Conservation (phyloP, 2,888 invertebrate genomes). For the Clusia tigrina region DNA sequence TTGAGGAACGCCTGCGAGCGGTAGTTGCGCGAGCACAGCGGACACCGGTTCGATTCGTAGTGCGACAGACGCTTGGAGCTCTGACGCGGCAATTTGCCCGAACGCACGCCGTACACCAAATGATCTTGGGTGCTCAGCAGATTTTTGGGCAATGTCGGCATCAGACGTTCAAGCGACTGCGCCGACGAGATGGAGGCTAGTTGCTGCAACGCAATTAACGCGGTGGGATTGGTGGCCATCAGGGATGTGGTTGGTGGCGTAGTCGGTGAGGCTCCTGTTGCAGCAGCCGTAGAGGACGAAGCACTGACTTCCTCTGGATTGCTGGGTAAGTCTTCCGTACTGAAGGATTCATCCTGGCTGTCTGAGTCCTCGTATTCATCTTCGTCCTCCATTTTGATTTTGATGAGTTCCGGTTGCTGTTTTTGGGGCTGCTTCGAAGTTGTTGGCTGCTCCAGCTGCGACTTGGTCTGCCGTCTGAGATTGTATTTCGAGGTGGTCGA, state of each 20-base stretch:
- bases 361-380: slow-evolving; percentile 1
- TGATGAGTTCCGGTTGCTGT: not conserved
- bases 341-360: not conserved
- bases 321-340: not conserved
- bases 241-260: not conserved
- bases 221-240: slow-evolving; percentile 43
- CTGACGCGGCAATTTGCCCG: slow-evolving; percentile 48
- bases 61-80: slow-evolving; percentile 49
- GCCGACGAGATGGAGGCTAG: slow-evolving; percentile 59
- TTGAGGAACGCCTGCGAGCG: slow-evolving; percentile 63
- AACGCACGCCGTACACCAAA: slow-evolving; percentile 37
- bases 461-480: too few relatives aligned
- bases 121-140: slow-evolving; percentile 48
- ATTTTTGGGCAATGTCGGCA: slow-evolving; percentile 51
- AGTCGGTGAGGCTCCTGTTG: not conserved
- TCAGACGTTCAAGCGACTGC: slow-evolving; percentile 50
- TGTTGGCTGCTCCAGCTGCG: not conserved
- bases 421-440: not conserved
- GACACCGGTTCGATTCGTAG: slow-evolving; percentile 61
- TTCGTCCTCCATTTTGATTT: slow-evolving; percentile 17
- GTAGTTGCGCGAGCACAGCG: slow-evolving; percentile 61
- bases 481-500: not conserved
- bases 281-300: not conserved
- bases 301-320: slow-evolving; percentile 30
- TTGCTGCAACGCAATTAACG: slow-evolving; percentile 60